These are phyloP conservation scores for Trisateles emortualis DNA, from an alignment of 2,888 invertebrate species.

Conservation along the genomic window DNA sequence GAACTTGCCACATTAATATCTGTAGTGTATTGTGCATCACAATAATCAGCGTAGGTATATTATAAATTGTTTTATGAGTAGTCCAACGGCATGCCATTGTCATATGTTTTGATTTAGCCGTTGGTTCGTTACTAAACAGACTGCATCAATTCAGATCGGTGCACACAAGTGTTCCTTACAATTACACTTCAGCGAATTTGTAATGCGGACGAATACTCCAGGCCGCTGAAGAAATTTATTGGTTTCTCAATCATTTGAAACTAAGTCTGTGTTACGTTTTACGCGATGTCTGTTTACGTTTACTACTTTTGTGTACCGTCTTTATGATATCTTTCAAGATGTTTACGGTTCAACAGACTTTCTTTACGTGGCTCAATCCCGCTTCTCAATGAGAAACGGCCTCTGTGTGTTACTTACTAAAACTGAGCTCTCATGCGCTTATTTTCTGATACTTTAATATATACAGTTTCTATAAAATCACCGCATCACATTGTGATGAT, in stretches of 20 bases:
- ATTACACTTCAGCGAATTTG: slow-evolving; percentile 18
- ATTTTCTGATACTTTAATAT: slow-evolving; percentile 27
- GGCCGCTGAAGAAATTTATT: slow-evolving; percentile 1
- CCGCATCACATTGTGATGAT: slow-evolving; percentile 10
- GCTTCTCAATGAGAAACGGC: slow-evolving; percentile 39
- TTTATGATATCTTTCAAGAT: slow-evolving; percentile 79
- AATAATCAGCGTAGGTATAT: slow-evolving; percentile 34
- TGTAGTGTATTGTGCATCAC: slow-evolving; percentile 2
- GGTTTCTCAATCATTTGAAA: slow-evolving; percentile 4
- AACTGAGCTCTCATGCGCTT: slow-evolving; percentile 28
- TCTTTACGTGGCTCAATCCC: slow-evolving; percentile 33
- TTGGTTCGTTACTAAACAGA: slow-evolving; percentile 45
- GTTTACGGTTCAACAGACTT: slow-evolving; percentile 79
- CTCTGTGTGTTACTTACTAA: slow-evolving; percentile 31
- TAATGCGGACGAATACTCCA: not conserved
- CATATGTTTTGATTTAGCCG: slow-evolving; percentile 63
- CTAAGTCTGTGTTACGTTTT: slow-evolving; percentile 5
- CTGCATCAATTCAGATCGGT: slow-evolving; percentile 39
- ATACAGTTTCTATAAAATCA: slow-evolving; percentile 30
- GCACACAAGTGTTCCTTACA: slow-evolving; percentile 25
- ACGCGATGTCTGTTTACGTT: slow-evolving; percentile 56
- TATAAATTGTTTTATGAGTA: slow-evolving; percentile 66
- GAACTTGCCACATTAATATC: not conserved
- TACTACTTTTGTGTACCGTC: slow-evolving; percentile 59
- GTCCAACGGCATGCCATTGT: slow-evolving; percentile 57